phyloP scores from a whole-genome alignment of 1,140 invertebrate species.

The Gryon sp. region DNA sequence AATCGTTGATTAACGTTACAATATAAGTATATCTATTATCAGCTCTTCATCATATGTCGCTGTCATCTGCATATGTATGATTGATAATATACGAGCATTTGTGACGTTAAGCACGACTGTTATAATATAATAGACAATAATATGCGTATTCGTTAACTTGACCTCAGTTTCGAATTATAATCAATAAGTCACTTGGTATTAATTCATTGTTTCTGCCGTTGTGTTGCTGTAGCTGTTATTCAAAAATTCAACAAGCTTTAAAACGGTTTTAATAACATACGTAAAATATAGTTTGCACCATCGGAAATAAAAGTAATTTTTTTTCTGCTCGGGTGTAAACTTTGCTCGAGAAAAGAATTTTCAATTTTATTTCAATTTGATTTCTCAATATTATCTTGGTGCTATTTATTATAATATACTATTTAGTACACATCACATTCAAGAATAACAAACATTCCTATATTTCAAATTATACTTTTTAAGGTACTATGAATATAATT shows the following conservation, averaged over 20 bases:
- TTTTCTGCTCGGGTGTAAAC: too few species aligned
- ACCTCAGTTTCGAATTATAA: constrained; percentile 65
- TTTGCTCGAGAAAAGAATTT: too few species aligned
- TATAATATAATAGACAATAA: constrained; percentile 66
- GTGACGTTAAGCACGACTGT: constrained; percentile 20
- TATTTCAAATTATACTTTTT: too few species aligned
- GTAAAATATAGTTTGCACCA: too few species aligned
- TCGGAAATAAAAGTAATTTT: too few species aligned
- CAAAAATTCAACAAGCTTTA: constrained; percentile 15
- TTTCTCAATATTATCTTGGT: too few species aligned
- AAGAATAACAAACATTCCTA: too few species aligned
- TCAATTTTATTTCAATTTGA: too few species aligned
- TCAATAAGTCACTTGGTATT: constrained; percentile 65
- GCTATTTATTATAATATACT: too few species aligned
- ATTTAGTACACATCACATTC: too few species aligned
- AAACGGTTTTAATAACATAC: too few species aligned
- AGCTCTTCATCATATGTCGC: constrained; percentile 32
- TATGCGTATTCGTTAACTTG: constrained; percentile 63
- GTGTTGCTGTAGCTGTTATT: constrained; percentile 34
- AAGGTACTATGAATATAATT: too few species aligned
- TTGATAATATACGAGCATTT: constrained; percentile 52
- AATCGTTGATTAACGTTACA: constrained; percentile 43
- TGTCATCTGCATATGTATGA: constrained; percentile 17
- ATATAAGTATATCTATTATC: constrained; percentile 38
- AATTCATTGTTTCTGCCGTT: constrained; percentile 28